Evolutionary conservation across 2,888 invertebrate species (phyloP).

Genomic region (Philereme vetulata): DNA sequence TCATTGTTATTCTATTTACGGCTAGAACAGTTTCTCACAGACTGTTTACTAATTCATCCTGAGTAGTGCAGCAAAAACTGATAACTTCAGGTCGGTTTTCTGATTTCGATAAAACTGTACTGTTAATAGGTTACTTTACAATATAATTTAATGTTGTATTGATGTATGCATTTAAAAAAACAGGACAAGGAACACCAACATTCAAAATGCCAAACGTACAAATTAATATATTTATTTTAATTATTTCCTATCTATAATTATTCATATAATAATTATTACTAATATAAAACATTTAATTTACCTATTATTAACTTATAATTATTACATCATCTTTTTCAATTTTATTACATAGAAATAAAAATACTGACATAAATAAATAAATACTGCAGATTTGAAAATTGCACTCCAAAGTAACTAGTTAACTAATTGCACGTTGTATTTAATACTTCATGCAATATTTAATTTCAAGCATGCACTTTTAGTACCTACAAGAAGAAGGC

Average conservation of each 20-base stretch:
- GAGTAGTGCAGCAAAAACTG: too few relatives aligned
- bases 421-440: slow-evolving; percentile 26
- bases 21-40: too few relatives aligned
- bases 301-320: not conserved
- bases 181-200: slow-evolving; percentile 39
- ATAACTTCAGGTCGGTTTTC: too few relatives aligned
- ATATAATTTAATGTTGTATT: too few relatives aligned
- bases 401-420: slow-evolving; percentile 16
- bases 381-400: slow-evolving; percentile 22
- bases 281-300: not conserved
- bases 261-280: slow-evolving; percentile 34
- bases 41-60: too few relatives aligned
- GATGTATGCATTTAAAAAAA: too few relatives aligned
- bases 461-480: slow-evolving; percentile 50
- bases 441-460: slow-evolving; percentile 50
- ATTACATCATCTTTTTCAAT: not conserved
- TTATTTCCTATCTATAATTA: slow-evolving; percentile 30
- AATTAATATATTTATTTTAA: slow-evolving; percentile 46
- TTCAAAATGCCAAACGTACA: slow-evolving; percentile 44
- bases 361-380: slow-evolving; percentile 8
- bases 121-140: too few relatives aligned
- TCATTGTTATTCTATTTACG: too few relatives aligned
- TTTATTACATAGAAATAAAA: slow-evolving; percentile 7
- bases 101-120: too few relatives aligned
- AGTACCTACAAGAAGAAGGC: slow-evolving; percentile 33